A percentile compares a stretch with the other conserved stretches of the same genome.
These are phyloP conservation scores for Drosophila micromelanica DNA, from an alignment of 1,140 invertebrate species.

Conservation along the genomic window DNA sequence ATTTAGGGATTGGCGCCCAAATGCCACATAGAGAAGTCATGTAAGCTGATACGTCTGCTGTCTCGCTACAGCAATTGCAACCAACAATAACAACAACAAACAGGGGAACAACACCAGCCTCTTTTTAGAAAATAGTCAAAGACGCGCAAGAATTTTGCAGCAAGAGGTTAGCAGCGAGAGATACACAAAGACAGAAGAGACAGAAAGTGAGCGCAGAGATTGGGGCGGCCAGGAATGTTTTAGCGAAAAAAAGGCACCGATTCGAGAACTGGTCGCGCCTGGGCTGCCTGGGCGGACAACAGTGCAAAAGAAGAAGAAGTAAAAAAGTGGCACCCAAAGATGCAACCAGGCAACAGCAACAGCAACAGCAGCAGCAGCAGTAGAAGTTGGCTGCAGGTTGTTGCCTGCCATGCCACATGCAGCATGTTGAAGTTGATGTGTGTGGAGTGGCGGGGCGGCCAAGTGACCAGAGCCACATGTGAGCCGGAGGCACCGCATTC, in stretches of 20 bases:
- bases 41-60: slow-evolving; percentile 69
- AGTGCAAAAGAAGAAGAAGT: slow-evolving; percentile 32
- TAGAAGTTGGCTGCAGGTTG: slow-evolving; percentile 38
- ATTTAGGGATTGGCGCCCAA: slow-evolving; percentile 79
- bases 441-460: slow-evolving; percentile 23
- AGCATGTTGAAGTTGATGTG: slow-evolving; percentile 30
- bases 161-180: slow-evolving; percentile 23
- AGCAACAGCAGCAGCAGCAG: too few species aligned
- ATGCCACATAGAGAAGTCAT: slow-evolving; percentile 78
- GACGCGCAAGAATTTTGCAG: slow-evolving; percentile 54
- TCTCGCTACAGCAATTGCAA: slow-evolving; percentile 64
- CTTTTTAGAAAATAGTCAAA: slow-evolving; percentile 73
- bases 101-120: slow-evolving; percentile 20
- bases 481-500: slow-evolving; percentile 12
- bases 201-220: slow-evolving; percentile 32
- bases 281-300: slow-evolving; percentile 57
- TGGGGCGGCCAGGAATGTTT: slow-evolving; percentile 58
- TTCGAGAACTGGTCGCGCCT: slow-evolving; percentile 67
- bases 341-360: slow-evolving; percentile 58
- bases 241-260: slow-evolving; percentile 63
- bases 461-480: slow-evolving; percentile 24
- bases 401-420: slow-evolving; percentile 22
- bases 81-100: slow-evolving; percentile 27
- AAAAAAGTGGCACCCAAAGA: slow-evolving; percentile 75
- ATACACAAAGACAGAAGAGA: slow-evolving; percentile 1